Evolutionary conservation across 2,888 invertebrate species (phyloP).

Genomic region (Melangyna quadrimaculata): DNA sequence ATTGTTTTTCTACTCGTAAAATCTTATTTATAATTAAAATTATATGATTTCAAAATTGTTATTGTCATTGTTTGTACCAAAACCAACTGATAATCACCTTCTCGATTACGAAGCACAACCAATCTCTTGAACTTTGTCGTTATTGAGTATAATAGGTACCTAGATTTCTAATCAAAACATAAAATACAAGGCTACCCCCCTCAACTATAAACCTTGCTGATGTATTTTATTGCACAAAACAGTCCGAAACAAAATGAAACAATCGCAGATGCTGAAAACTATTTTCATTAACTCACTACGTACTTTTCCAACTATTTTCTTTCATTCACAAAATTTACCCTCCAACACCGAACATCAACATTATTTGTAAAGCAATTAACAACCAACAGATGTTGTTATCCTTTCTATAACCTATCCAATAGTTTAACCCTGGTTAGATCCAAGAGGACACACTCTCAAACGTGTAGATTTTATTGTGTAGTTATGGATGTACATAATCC

Average conservation of each 20-base stretch:
- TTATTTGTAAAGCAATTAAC: slow-evolving; percentile 41
- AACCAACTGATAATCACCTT: not conserved
- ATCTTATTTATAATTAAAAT: too few species aligned
- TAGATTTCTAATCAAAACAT: not conserved
- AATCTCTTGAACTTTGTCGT: not conserved
- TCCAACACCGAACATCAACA: not conserved
- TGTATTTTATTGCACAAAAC: not conserved
- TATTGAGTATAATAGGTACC: not conserved
- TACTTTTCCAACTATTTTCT: not conserved
- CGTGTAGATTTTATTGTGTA: not conserved
- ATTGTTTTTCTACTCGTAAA: too few species aligned
- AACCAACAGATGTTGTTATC: slow-evolving; percentile 53
- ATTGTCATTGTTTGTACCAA: too few species aligned
- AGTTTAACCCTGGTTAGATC: slow-evolving; percentile 31
- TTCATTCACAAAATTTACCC: not conserved
- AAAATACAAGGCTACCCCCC: not conserved
- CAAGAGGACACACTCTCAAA: not conserved
- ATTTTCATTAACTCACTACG: slow-evolving; percentile 15
- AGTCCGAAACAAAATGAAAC: not conserved
- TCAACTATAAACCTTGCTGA: not conserved
- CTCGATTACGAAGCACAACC: not conserved
- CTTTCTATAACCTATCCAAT: not conserved
- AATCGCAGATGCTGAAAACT: slow-evolving; percentile 9
- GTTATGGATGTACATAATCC: not conserved
- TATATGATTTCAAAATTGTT: too few species aligned